Evolutionary conservation across 2,113 vertebrate genomes (phyloP), one percentile per base, ranked within the genome.

Genomic region (Cochlearius cochlearius): DNA sequence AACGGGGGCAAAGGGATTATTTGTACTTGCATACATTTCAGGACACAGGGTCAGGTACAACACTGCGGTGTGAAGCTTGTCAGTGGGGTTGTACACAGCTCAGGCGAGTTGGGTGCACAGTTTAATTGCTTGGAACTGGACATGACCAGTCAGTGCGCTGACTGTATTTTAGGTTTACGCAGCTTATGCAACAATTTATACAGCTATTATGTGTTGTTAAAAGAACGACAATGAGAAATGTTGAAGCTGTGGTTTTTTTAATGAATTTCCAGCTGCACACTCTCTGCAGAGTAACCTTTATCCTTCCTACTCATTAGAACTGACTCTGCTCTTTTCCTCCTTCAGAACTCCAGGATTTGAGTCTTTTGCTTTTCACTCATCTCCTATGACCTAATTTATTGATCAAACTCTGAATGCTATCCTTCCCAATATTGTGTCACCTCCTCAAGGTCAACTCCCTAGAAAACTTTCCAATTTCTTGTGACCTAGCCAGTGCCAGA

Each of bases 321-420:
- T 60, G 64, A 36, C 30, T 92, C 19, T 52, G 26, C 4, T 85
- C 19, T 50, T 74, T 95, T 90, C 23, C 18, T 80, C 34, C 43
- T 73, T 87, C 6, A 81, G 34, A 74, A 63, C 36, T 75, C 27
- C 30, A 81, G 47, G 59, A 78, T 81, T 56, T 92, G 41, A 92
- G 23, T 93, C 38, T 93, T 38, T 83, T 93, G 82, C 49, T 88
- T 96, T 94, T 94, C 82, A 88, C 49, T 90, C 50, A 63, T 90
- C 68, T 93, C 75, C 7, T 55, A 90, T 96, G 95, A 80, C 53
- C 90, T 95, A 86, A 92, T 94, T 94, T 95, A 81, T 94, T 92
- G 86, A 68, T 86, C 59, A 86, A 39, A 56, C 72, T 74, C 79
- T 88, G 92, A 90, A 86, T 92, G 80, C 59, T 66, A 88, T 71